These are phyloP conservation scores for Anorthoa munda DNA, from an alignment of 2,888 invertebrate species.

Conservation along the genomic window DNA sequence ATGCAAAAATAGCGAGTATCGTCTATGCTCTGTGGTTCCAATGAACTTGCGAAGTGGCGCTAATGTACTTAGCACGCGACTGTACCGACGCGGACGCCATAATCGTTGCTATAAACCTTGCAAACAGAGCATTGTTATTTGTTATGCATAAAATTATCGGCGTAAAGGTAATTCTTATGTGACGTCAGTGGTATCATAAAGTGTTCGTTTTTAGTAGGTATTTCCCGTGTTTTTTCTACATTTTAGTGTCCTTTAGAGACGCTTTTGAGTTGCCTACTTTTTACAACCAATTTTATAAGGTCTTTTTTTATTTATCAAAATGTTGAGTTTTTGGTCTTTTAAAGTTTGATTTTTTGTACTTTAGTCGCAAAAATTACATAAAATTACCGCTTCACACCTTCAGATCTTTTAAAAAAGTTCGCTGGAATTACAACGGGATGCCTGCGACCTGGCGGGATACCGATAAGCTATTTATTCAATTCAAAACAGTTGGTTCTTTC, in stretches of 20 bases:
- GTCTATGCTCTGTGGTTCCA: constrained; percentile 54
- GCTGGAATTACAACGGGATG: not conserved
- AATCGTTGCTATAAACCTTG: constrained; percentile 44
- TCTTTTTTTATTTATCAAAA: not conserved
- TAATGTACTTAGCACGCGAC: constrained; percentile 41
- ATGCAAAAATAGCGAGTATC: constrained; percentile 59
- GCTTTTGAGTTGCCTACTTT: not conserved
- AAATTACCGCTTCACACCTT: not conserved
- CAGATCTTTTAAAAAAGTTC: not conserved
- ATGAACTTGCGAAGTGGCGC: constrained; percentile 64
- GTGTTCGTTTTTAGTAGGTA: constrained; percentile 11
- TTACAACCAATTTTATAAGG: not conserved
- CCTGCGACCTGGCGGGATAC: not conserved
- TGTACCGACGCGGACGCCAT: constrained; percentile 15
- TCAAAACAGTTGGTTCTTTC: not conserved
- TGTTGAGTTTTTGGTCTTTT: not conserved
- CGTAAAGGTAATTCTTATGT: constrained; percentile 30
- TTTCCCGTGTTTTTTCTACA: not conserved
- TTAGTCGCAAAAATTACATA: not conserved
- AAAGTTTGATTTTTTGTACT: not conserved
- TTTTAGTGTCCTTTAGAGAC: not conserved
- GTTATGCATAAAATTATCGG: constrained; percentile 29
- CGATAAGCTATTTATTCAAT: not conserved
- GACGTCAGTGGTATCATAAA: constrained; percentile 35
- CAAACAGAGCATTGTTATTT: constrained; percentile 35